phyloP scores from a whole-genome alignment of 2,113 vertebrate species.

The Pantherophis guttatus region DNA sequence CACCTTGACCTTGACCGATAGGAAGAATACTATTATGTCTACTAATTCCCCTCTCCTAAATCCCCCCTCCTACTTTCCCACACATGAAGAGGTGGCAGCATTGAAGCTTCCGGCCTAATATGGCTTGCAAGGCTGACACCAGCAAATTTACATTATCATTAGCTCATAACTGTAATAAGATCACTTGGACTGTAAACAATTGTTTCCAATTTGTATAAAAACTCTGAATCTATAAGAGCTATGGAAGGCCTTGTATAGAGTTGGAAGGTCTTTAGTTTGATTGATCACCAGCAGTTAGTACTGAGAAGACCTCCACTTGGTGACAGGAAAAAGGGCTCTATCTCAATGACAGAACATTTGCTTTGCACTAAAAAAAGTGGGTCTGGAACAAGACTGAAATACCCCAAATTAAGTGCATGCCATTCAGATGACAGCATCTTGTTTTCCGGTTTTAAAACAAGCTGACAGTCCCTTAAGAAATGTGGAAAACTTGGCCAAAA shows the following conservation, averaged over 20 bases:
- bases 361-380: not conserved
- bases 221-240: not conserved
- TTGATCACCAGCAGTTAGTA: not conserved
- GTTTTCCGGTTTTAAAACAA: not conserved
- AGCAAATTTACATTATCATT: not conserved
- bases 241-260: not conserved
- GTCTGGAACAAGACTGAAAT: not conserved
- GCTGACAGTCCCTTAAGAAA: slow-evolving; percentile 3
- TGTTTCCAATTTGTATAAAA: not conserved
- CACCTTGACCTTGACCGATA: too few relatives aligned
- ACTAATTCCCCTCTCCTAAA: too few relatives aligned
- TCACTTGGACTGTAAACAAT: not conserved
- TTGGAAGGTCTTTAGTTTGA: not conserved
- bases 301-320: not conserved
- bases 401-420: not conserved
- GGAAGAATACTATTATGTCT: too few relatives aligned
- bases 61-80: too few relatives aligned
- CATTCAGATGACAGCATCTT: not conserved
- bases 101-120: not conserved
- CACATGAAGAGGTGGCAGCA: not conserved
- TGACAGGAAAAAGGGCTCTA: not conserved
- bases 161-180: not conserved
- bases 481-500: not conserved
- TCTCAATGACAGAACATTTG: not conserved
- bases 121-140: too few relatives aligned